Base-by-base conservation (phyloP, 2,888 invertebrate genomes). In the Gymnosoma rotundatum region DNA sequence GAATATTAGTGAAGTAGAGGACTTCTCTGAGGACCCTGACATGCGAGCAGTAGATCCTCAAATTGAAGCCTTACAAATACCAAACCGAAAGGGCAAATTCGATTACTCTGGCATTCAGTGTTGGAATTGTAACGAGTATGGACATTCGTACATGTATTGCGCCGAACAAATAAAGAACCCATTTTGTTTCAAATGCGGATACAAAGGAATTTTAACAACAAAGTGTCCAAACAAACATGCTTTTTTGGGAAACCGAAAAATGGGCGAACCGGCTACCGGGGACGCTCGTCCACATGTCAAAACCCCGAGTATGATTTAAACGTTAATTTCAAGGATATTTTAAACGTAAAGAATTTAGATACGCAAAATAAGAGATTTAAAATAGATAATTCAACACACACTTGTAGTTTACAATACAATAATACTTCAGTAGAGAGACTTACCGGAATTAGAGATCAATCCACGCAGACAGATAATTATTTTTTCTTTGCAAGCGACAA, bases 171-270 rank as follows among this genome's bases (percentile, higher is more conserved):
- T 74, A 8, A 45, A 38, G 7, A 45, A 67, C 2, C 48, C 50
- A 0, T 60, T 76, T 60, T 76, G 67, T 38, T 76, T 48, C 20
- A 76, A 76, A 45, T 75, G 75, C 42, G 75, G 58, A 48, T 18
- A 32, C 2, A 45, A 45, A 16, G 56, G 48, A 5, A 45, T 58
- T 3, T 32, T 20, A 16, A 75, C 75, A 5, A 32, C 60, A n/a
- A 66, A 32, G 2, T 67, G 75, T n/a, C 52, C 60, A n/a, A 38
- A 38, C n/a, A 69, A 36, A 18, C 73, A 63, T 38, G 14, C 7
- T 48, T 25, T 21, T n/a, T 48, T 48, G 72, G 72, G 50, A 72
- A 72, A 72, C 21, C 36, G 36, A 16, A 60, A 72, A 72, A 18
- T 25, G 60, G 50, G 61, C 73, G 63, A 73, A 21, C 36, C 61